Evolutionary conservation across 2,888 invertebrate species (phyloP).

Genomic region (Lithophane semibrunnea): DNA sequence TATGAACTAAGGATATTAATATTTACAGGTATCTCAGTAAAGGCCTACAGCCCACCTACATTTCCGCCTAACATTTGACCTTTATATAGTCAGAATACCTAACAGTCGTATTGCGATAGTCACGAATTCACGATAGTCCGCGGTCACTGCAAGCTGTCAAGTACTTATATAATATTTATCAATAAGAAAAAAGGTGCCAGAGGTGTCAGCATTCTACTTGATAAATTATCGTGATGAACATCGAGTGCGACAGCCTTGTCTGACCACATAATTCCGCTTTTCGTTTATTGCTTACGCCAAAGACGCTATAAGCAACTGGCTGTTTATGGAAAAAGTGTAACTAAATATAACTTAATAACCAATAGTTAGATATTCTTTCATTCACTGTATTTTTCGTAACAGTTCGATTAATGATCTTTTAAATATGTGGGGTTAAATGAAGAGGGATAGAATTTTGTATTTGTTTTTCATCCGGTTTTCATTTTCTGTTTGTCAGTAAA

Average conservation of each 20-base stretch:
- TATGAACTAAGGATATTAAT: too few species aligned
- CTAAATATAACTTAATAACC: too few species aligned
- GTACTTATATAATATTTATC: conserved; percentile 44
- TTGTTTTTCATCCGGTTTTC: too few species aligned
- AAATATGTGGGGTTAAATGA: too few species aligned
- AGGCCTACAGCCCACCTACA: conserved; percentile 12
- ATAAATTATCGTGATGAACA: conserved; percentile 27
- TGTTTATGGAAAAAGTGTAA: background rate
- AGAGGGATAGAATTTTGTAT: accelerated
- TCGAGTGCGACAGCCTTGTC: conserved; percentile 11
- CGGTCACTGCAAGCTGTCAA: conserved; percentile 40
- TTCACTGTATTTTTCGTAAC: background rate
- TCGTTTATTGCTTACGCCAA: background rate
- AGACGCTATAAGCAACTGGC: background rate
- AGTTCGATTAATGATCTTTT: background rate
- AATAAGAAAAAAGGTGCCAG: conserved; percentile 2
- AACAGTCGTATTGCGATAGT: conserved; percentile 43
- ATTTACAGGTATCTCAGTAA: background rate
- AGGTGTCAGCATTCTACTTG: conserved; percentile 17
- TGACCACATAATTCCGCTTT: background rate
- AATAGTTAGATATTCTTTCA: background rate
- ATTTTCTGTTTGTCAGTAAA: background rate
- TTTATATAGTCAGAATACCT: conserved; percentile 36
- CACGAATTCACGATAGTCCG: conserved; percentile 34
- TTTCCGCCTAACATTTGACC: conserved; percentile 34